Percentiles rank a stretch among this genome's conserved stretches.
Conservation (phyloP, 2,797 vertebrate species). For the Acrossocheilus fasciatus region DNA sequence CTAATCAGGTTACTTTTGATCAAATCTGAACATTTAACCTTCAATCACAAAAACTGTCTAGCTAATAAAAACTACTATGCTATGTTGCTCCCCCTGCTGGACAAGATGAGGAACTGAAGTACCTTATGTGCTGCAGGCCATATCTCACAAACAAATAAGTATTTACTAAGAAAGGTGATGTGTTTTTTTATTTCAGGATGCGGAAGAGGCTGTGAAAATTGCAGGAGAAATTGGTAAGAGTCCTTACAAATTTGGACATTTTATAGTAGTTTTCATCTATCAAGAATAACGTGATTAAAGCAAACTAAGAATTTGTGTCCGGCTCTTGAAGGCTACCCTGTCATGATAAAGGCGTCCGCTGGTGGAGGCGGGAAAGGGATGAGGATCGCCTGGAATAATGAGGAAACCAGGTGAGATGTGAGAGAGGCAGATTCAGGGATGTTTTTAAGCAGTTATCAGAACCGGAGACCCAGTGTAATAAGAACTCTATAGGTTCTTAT, state of each 20-base stretch:
- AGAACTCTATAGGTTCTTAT: neutral
- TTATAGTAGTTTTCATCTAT: slow-evolving; percentile 5
- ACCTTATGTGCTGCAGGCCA: neutral
- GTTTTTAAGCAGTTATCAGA: neutral
- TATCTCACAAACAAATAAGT: neutral
- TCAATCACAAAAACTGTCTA: neutral
- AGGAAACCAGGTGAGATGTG: slow-evolving; percentile 90
- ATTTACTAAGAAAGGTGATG: neutral
- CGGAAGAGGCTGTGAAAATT: slow-evolving; percentile 95
- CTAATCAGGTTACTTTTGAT: neutral
- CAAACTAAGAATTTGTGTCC: slow-evolving; percentile 69
- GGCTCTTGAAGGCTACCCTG: slow-evolving; percentile 92
- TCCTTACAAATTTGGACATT: neutral
- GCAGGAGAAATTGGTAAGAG: slow-evolving; percentile 93
- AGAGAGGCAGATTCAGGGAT: neutral
- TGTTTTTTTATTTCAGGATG: slow-evolving; percentile 85
- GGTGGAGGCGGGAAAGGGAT: slow-evolving; percentile 93
- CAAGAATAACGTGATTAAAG: neutral
- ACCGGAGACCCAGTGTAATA: neutral
- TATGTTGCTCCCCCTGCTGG: slow-evolving; percentile 25
- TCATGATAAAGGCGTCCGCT: slow-evolving; percentile 99
- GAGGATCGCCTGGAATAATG: slow-evolving; percentile 96
- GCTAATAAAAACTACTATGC: neutral
- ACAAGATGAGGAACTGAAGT: neutral
- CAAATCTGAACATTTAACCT: neutral